A percentile compares a stretch with the other conserved stretches of the same genome.
Evolutionary conservation across 2,113 vertebrate species (phyloP).

Genomic region (Pluvialis apricaria): DNA sequence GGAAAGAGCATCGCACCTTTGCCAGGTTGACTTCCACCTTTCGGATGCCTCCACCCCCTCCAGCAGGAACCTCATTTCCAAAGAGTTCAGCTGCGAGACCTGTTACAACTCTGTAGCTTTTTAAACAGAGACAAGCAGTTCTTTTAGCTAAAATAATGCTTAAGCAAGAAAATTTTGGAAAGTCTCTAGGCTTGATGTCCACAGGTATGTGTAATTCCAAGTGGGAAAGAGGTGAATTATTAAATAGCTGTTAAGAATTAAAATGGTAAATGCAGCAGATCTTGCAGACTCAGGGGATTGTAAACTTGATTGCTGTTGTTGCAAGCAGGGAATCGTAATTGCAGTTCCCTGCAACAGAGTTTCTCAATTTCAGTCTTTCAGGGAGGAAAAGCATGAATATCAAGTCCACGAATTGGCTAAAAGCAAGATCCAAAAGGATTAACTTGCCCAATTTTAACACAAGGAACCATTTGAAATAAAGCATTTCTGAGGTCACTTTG

Average conservation of each 20-base stretch:
- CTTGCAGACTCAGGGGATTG: constrained; percentile 24
- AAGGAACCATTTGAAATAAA: constrained; percentile 10
- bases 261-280: constrained; percentile 37
- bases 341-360: constrained; percentile 12
- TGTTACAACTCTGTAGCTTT: not conserved
- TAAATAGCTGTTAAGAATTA: constrained; percentile 1
- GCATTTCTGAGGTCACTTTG: constrained; percentile 11
- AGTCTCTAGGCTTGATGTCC: not conserved
- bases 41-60: rapidly evolving
- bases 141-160: not conserved
- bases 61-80: not conserved
- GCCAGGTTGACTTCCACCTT: not conserved
- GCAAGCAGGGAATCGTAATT: constrained; percentile 56
- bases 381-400: constrained; percentile 30
- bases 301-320: constrained; percentile 41
- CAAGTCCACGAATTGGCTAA: constrained; percentile 38
- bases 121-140: not conserved
- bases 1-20: not conserved
- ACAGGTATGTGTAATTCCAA: not conserved
- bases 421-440: constrained; percentile 38
- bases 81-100: not conserved
- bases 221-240: not conserved
- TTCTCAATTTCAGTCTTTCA: constrained; percentile 47
- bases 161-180: not conserved
- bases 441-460: constrained; percentile 26